phyloP scores from a whole-genome alignment of 2,888 invertebrate species.

The Rambutsinella grinnellia region DNA sequence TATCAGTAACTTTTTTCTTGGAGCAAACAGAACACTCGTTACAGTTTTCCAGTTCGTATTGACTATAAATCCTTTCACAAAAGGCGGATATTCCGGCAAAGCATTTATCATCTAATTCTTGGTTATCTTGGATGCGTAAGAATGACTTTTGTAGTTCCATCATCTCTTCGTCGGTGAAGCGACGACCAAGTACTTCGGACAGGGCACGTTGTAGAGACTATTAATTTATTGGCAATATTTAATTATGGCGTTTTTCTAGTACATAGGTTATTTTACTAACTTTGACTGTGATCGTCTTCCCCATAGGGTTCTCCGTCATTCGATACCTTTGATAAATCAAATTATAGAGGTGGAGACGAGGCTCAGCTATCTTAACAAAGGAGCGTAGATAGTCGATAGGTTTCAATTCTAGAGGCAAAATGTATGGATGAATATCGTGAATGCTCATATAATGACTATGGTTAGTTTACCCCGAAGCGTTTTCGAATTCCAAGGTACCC shows the following conservation, averaged over 20 bases:
- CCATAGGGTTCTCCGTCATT: slow-evolving; percentile 62
- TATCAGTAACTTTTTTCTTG: slow-evolving; percentile 42
- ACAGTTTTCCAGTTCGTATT: slow-evolving; percentile 58
- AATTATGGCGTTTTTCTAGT: not conserved
- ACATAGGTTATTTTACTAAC: not conserved
- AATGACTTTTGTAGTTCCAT: slow-evolving; percentile 28
- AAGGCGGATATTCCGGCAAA: slow-evolving; percentile 84
- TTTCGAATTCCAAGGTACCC: slow-evolving; percentile 54
- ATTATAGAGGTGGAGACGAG: slow-evolving; percentile 60
- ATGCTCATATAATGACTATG: too few relatives aligned
- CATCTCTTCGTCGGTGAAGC: slow-evolving; percentile 71
- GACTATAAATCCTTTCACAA: slow-evolving; percentile 76
- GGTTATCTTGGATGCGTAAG: slow-evolving; percentile 67
- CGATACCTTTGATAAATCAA: slow-evolving; percentile 63
- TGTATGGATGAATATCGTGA: not conserved
- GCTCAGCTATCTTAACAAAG: slow-evolving; percentile 59
- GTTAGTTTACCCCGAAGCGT: slow-evolving; percentile 54
- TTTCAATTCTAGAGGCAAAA: slow-evolving; percentile 39
- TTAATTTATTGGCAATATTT: too few relatives aligned
- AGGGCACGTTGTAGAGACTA: slow-evolving; percentile 75
- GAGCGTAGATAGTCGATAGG: slow-evolving; percentile 58
- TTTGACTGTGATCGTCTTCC: slow-evolving; percentile 52
- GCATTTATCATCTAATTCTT: slow-evolving; percentile 69
- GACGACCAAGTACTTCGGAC: slow-evolving; percentile 77
- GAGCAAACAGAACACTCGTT: slow-evolving; percentile 56